Conservation (phyloP, 2,888 invertebrate genomes). For the Synanthedon myopaeformis region DNA sequence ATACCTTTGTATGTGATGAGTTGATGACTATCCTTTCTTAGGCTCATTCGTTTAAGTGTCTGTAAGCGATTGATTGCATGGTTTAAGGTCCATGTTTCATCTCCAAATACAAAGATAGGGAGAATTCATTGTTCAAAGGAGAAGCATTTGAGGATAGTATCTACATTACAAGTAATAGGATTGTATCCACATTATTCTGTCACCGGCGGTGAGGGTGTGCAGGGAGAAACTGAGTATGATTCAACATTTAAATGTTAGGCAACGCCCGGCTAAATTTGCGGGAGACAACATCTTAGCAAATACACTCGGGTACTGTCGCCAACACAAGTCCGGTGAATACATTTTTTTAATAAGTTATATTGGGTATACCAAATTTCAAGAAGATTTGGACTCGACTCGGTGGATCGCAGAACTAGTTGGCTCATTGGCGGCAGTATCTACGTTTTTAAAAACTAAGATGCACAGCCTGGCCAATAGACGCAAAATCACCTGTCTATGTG, state of each 20-base stretch:
- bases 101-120: too few relatives aligned
- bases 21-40: too few relatives aligned
- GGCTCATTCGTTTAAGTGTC: neutral
- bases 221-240: constrained; percentile 35
- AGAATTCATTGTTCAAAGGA: neutral
- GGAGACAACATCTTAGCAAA: constrained; percentile 49
- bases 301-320: constrained; percentile 23
- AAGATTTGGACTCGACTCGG: too few relatives aligned
- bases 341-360: neutral
- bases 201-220: constrained; percentile 6
- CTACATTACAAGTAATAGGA: neutral
- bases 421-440: too few relatives aligned
- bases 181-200: constrained; percentile 23
- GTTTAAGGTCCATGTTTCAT: neutral
- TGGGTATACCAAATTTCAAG: too few relatives aligned
- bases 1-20: too few relatives aligned
- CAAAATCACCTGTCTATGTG: too few relatives aligned
- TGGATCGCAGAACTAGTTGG: too few relatives aligned
- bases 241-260: constrained; percentile 65
- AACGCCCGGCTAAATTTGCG: constrained; percentile 55
- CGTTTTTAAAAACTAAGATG: too few relatives aligned
- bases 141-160: neutral
- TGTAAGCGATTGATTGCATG: neutral
- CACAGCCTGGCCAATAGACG: too few relatives aligned
- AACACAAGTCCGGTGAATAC: neutral